Conservation (phyloP, 2,113 vertebrate species). For the Serinus canaria region DNA sequence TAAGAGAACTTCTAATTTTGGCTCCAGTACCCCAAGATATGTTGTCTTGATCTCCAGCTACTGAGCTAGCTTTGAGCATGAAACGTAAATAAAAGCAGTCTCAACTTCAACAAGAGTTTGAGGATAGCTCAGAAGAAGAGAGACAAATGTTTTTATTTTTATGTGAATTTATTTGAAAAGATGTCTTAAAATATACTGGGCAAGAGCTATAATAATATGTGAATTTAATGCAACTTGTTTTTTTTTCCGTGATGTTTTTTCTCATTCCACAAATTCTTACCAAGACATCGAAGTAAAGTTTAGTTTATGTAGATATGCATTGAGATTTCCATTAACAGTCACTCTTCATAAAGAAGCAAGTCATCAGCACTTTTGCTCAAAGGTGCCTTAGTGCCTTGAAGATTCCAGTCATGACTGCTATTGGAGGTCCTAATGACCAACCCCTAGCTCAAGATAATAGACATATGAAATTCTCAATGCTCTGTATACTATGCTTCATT, state of each 20-base stretch:
- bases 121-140: neutral
- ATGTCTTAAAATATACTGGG: neutral
- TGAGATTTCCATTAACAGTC: neutral
- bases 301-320: neutral
- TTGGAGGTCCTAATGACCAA: neutral
- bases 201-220: neutral
- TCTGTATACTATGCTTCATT: neutral
- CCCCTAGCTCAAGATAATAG: neutral
- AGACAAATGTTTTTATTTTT: neutral
- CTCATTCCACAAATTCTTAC: neutral
- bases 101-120: neutral
- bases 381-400: neutral
- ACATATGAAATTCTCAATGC: neutral
- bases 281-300: neutral
- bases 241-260: neutral
- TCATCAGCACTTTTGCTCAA: neutral
- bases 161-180: neutral
- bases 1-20: neutral
- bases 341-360: neutral
- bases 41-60: neutral
- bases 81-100: neutral
- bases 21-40: neutral
- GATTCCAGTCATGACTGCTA: neutral
- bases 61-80: neutral
- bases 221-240: neutral